These are phyloP conservation scores for Heliornis fulica DNA, from an alignment of 2,113 vertebrate genomes.

Conservation along the genomic window DNA sequence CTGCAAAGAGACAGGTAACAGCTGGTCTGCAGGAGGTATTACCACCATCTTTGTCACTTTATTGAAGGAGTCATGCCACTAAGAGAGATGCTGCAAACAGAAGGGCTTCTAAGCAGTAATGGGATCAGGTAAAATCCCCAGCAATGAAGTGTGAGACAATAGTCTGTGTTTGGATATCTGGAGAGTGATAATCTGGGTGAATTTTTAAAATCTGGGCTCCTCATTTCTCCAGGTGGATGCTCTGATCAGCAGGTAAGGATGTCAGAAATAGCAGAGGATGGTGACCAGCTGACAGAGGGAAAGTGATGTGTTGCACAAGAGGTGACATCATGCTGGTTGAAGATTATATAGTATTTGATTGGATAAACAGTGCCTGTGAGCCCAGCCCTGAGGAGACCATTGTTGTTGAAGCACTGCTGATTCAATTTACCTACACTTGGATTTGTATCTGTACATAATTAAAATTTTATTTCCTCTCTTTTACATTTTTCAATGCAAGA, in stretches of 20 bases:
- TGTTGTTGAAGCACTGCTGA: not conserved
- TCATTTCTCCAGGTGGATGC: not conserved
- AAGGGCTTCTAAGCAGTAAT: not conserved
- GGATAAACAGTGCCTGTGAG: not conserved
- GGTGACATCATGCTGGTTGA: not conserved
- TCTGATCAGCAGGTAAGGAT: not conserved
- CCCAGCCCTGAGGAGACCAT: not conserved
- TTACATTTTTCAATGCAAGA: not conserved
- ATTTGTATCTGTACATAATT: not conserved
- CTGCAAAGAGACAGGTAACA: not conserved
- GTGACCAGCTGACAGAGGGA: not conserved
- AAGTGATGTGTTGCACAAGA: not conserved
- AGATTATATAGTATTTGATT: not conserved
- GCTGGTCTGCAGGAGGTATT: not conserved
- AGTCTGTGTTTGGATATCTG: conserved; percentile 26
- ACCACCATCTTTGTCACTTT: not conserved
- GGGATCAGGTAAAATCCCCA: not conserved
- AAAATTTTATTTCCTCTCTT: not conserved
- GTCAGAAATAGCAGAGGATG: not conserved
- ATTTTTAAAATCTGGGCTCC: not conserved
- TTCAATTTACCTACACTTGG: not conserved
- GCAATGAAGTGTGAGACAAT: conserved; percentile 26
- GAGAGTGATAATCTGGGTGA: conserved; percentile 19
- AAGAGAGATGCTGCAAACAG: not conserved
- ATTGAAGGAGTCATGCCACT: not conserved